phyloP scores from a whole-genome alignment of 2,888 invertebrate species.

The Amphipoea oculea region DNA sequence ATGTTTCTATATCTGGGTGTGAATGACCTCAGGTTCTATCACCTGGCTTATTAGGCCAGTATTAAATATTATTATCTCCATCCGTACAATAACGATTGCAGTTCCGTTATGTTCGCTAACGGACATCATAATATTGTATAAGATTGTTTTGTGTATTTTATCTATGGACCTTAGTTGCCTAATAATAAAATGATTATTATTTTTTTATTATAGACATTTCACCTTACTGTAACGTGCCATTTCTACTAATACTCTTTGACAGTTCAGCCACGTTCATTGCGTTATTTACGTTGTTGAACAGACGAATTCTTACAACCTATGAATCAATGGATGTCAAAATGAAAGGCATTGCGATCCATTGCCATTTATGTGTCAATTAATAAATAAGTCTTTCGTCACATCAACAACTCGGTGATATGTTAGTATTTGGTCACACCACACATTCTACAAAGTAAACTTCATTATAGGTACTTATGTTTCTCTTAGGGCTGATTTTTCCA shows the following conservation, averaged over 20 bases:
- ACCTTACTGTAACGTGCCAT: neutral
- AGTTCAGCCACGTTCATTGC: no score
- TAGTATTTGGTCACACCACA: conserved; percentile 4
- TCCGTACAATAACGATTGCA: neutral
- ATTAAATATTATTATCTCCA: conserved; percentile 16
- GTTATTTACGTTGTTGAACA: neutral
- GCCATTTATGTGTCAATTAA: no score
- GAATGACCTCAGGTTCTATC: conserved; percentile 53
- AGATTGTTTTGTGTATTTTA: no score
- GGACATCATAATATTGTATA: neutral
- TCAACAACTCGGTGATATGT: no score
- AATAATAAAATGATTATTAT: no score
- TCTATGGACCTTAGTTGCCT: no score
- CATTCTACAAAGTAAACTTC: conserved; percentile 15
- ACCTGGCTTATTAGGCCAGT: conserved; percentile 26
- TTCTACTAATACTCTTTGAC: neutral
- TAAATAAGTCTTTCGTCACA: no score
- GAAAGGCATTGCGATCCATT: neutral
- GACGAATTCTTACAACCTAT: neutral
- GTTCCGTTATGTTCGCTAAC: conserved; percentile 14
- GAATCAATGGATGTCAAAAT: neutral
- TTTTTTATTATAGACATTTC: neutral
- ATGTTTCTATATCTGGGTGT: conserved; percentile 27
- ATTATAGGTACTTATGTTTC: neutral
- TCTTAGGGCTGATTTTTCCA: neutral